Percentiles rank a stretch among this genome's conserved stretches.
Evolutionary conservation across 2,888 invertebrate genomes (phyloP).

Genomic region (Halictus quadricinctus): DNA sequence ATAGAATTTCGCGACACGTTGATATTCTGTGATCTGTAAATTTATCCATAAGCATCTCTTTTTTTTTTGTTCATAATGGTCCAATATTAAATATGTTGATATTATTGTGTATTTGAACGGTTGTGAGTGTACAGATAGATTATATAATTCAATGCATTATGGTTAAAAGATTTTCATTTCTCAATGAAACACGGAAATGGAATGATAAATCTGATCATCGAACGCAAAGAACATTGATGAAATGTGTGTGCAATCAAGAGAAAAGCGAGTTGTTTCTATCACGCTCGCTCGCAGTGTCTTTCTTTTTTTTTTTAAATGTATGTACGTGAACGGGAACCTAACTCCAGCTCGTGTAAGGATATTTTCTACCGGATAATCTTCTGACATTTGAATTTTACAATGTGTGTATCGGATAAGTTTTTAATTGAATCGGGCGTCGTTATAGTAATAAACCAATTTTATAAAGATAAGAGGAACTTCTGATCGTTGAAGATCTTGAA

Average conservation of each 20-base stretch:
- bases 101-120: constrained; percentile 80
- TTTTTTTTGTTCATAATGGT: constrained; percentile 64
- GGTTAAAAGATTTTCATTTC: constrained; percentile 69
- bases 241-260: constrained; percentile 58
- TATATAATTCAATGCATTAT: constrained; percentile 75
- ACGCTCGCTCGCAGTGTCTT: background rate
- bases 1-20: constrained; percentile 39
- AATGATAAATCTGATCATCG: constrained; percentile 48
- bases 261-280: constrained; percentile 20
- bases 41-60: constrained; percentile 35
- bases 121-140: constrained; percentile 81
- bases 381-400: background rate
- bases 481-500: background rate
- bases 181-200: constrained; percentile 72
- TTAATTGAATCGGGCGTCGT: constrained; percentile 13
- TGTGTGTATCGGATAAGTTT: constrained; percentile 1
- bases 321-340: background rate
- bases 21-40: constrained; percentile 41
- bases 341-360: background rate
- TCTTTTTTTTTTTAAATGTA: background rate
- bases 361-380: background rate
- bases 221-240: constrained; percentile 43
- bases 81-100: constrained; percentile 80
- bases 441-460: background rate
- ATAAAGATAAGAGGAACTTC: constrained; percentile 9